Evolutionary conservation across 2,113 vertebrate genomes (phyloP).

Genomic region (Benitochromis conjunctus): DNA sequence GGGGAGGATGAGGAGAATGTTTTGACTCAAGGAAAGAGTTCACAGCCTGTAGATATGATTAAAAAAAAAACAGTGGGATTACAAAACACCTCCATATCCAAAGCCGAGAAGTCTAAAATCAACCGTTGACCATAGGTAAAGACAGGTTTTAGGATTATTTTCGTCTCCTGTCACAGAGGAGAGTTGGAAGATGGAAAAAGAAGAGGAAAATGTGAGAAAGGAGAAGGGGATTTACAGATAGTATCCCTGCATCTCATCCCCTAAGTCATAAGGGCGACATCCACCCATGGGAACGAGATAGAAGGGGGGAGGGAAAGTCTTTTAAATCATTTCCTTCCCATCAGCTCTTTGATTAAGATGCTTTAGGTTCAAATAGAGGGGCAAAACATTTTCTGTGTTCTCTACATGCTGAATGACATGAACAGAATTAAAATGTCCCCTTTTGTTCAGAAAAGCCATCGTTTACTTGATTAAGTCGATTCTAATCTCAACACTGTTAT

Average conservation of each 20-base stretch:
- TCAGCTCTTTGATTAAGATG: slow-evolving; percentile 2
- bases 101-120: not conserved
- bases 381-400: not conserved
- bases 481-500: not conserved
- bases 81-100: not conserved
- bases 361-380: not conserved
- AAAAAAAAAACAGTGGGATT: not conserved
- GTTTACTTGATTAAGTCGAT: not conserved
- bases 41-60: not conserved
- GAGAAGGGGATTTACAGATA: slow-evolving; percentile 19
- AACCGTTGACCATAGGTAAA: not conserved
- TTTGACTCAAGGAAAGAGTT: slow-evolving; percentile 2
- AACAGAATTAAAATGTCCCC: not conserved
- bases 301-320: not conserved
- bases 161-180: not conserved
- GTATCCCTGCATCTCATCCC: too few species aligned
- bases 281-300: slow-evolving; percentile 34
- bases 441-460: not conserved
- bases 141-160: not conserved
- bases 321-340: not conserved
- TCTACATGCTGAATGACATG: not conserved
- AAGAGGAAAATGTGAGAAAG: not conserved
- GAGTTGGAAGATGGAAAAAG: not conserved
- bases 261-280: slow-evolving; percentile 31
- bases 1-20: slow-evolving; percentile 6